phyloP scores from a whole-genome alignment of 2,113 vertebrate species.

The Albula glossodonta region DNA sequence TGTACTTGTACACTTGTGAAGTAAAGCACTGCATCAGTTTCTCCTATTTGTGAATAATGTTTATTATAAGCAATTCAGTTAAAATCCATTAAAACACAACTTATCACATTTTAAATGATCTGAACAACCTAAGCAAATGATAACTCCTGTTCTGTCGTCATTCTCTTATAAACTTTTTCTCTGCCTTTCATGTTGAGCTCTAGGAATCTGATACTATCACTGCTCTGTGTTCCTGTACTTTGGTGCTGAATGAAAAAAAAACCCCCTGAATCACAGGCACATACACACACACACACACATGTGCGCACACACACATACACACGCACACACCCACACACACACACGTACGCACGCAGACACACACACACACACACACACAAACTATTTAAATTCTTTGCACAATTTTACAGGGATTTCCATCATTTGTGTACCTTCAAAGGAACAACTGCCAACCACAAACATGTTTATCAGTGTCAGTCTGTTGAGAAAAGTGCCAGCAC shows the following conservation, averaged over 20 bases:
- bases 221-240: neutral
- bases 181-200: neutral
- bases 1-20: neutral
- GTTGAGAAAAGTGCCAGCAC: neutral
- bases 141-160: neutral
- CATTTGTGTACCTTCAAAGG: neutral
- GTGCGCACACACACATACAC: no score
- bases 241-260: neutral
- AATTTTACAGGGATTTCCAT: neutral
- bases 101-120: neutral
- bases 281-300: neutral
- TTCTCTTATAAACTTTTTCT: neutral
- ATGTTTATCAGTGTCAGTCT: neutral
- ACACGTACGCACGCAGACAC: neutral
- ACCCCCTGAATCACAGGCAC: constrained; percentile 4
- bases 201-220: constrained; percentile 13
- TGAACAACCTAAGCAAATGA: neutral
- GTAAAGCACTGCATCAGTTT: neutral
- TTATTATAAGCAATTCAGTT: neutral
- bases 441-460: neutral
- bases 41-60: neutral
- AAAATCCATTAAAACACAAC: neutral
- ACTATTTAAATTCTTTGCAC: constrained; percentile 2
- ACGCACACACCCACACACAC: neutral
- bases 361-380: neutral